These are phyloP conservation scores for Limosa lapponica DNA, from an alignment of 2,797 vertebrate genomes.

Conservation along the genomic window DNA sequence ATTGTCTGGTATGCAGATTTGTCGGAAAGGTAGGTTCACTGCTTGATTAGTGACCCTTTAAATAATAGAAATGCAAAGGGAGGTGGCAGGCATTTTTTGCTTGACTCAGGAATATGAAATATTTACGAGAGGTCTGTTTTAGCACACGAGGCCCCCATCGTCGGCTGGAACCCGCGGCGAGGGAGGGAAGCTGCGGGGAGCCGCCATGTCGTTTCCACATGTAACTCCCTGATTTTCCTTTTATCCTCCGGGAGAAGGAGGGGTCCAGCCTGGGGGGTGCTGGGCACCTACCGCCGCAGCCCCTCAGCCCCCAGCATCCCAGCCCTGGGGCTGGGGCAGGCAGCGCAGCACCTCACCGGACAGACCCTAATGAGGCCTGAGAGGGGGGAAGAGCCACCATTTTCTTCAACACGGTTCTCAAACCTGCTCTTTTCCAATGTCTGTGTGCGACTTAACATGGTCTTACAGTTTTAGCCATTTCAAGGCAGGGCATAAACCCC, in stretches of 20 bases:
- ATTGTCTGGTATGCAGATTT: constrained; percentile 38
- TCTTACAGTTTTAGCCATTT: background rate
- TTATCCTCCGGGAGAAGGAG: background rate
- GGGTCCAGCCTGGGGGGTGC: background rate
- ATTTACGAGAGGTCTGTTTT: background rate
- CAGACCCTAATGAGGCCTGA: background rate
- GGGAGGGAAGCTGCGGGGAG: background rate
- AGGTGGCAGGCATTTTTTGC: background rate
- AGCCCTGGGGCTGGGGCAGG: accelerated
- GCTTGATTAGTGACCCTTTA: constrained; percentile 55
- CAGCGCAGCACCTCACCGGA: background rate
- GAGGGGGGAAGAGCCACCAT: background rate
- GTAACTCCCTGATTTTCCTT: background rate
- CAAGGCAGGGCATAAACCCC: background rate
- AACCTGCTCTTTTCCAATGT: background rate
- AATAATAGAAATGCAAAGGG: constrained; percentile 23
- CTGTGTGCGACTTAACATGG: accelerated
- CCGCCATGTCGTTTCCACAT: accelerated
- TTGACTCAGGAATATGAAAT: background rate
- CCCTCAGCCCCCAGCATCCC: too few species aligned
- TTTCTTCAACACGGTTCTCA: background rate
- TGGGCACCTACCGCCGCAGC: background rate
- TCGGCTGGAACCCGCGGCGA: accelerated
- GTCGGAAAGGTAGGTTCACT: constrained; percentile 47
- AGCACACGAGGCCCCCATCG: background rate